A percentile compares a stretch with the other conserved stretches of the same genome.
phyloP scores from a whole-genome alignment of 2,888 invertebrate genomes.

The Anticlea derivata region DNA sequence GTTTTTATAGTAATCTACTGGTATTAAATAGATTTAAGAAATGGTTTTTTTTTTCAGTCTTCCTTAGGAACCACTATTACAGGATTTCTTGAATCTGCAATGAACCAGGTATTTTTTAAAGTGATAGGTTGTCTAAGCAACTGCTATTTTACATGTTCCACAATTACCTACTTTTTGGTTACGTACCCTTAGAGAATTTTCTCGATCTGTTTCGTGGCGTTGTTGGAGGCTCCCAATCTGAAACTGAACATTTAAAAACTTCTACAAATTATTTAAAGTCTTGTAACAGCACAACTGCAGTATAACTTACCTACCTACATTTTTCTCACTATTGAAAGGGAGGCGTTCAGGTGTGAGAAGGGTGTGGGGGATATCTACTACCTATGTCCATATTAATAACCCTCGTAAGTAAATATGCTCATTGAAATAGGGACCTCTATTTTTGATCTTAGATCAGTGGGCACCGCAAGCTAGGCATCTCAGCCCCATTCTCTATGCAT shows the following conservation, averaged over 20 bases:
- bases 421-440: no score
- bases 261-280: conserved; percentile 13
- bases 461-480: no score
- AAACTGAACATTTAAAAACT: conserved; percentile 31
- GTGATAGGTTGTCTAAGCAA: no score
- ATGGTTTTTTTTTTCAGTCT: conserved; percentile 36
- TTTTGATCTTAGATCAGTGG: no score
- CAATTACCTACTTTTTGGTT: neutral
- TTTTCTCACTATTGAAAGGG: neutral
- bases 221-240: conserved; percentile 35
- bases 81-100: conserved; percentile 46
- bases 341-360: neutral
- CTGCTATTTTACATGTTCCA: no score
- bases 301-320: no score
- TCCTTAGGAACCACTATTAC: conserved; percentile 61
- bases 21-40: no score
- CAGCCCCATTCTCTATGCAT: no score
- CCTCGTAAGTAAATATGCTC: no score
- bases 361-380: no score
- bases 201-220: conserved; percentile 36
- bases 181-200: conserved; percentile 42
- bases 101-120: neutral
- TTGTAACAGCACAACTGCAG: no score
- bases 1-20: neutral
- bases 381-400: no score